Conservation (phyloP, 2,797 vertebrate species). For the Ptychobarbus kaznakovi region DNA sequence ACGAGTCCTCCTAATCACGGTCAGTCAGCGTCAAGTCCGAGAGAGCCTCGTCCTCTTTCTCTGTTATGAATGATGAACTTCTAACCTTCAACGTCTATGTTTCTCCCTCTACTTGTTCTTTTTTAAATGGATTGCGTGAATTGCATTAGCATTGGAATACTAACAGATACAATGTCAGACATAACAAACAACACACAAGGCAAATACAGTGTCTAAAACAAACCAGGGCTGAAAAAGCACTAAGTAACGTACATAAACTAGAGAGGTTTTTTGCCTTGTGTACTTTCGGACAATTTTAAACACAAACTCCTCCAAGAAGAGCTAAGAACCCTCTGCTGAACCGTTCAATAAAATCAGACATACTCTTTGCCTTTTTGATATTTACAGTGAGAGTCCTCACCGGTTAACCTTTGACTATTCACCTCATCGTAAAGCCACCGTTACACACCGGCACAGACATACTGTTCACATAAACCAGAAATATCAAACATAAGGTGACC, state of each 20-base stretch:
- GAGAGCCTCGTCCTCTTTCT: constrained; percentile 31
- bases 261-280: neutral
- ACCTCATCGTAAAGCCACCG: constrained; percentile 43
- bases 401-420: constrained; percentile 60
- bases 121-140: neutral
- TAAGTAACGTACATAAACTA: neutral
- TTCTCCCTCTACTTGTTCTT: neutral
- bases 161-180: neutral
- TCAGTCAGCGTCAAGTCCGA: constrained; percentile 45
- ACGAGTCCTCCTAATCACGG: constrained; percentile 25
- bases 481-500: constrained; percentile 63
- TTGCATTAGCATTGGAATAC: neutral
- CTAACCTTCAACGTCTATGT: constrained; percentile 12
- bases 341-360: constrained; percentile 47
- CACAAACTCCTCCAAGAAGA: neutral
- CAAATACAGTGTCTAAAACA: neutral
- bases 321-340: constrained; percentile 37
- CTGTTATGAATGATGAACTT: constrained; percentile 46
- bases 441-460: constrained; percentile 43
- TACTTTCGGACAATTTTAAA: neutral
- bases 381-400: constrained; percentile 48
- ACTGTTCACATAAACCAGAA: constrained; percentile 37
- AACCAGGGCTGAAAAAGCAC: neutral
- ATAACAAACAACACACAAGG: constrained; percentile 4
- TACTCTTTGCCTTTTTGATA: constrained; percentile 55